A percentile compares a stretch with the other conserved stretches of the same genome.
phyloP scores from a whole-genome alignment of 2,888 invertebrate genomes.

The Eudasyphora cyanicolor region DNA sequence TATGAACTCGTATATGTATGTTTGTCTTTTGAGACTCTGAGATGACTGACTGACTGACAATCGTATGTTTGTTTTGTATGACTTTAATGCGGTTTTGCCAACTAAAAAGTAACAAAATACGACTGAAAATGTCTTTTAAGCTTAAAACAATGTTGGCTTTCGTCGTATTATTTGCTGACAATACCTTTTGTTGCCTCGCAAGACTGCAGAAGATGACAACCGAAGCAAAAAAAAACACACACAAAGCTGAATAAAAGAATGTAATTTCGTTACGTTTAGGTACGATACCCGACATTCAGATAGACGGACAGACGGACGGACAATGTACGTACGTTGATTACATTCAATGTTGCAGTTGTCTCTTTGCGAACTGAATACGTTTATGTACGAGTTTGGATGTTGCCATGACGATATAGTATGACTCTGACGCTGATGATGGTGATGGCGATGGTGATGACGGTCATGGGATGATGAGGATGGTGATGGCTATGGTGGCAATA shows the following conservation, averaged over 20 bases:
- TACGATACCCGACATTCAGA: neutral
- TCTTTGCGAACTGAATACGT: neutral
- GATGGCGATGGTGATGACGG: constrained; percentile 7
- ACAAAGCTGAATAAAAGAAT: neutral
- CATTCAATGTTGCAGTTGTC: neutral
- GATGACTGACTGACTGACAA: no score
- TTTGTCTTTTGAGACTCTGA: neutral
- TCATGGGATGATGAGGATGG: constrained; percentile 8
- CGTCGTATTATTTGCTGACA: constrained; percentile 23
- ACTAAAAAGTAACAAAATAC: constrained; percentile 22
- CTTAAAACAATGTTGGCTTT: constrained; percentile 23
- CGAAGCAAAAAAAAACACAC: neutral
- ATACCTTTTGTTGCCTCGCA: constrained; percentile 24
- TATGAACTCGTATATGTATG: neutral
- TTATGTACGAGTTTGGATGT: neutral
- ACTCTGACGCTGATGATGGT: constrained; percentile 3
- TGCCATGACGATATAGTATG: neutral
- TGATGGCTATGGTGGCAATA: neutral
- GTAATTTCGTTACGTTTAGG: constrained; percentile 13
- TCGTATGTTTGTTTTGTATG: constrained; percentile 12
- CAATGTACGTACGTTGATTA: neutral
- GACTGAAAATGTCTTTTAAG: constrained; percentile 4
- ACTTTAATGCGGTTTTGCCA: constrained; percentile 29
- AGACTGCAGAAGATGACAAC: constrained; percentile 12
- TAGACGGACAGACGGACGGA: neutral